Base-by-base conservation (phyloP, 1,140 invertebrate species). In the Drosophila ambigua region DNA sequence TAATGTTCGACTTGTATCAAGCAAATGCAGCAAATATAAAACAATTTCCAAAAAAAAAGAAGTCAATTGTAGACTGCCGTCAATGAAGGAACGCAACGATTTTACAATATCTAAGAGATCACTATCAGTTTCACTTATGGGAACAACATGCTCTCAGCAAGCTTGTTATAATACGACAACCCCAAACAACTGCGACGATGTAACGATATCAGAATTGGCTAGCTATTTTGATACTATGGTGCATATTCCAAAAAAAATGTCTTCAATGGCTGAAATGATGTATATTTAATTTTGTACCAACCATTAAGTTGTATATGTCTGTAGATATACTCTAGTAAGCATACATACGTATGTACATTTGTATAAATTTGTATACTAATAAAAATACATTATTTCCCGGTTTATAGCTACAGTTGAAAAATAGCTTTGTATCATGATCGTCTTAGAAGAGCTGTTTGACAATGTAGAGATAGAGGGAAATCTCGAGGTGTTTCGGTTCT, bases 181-280 rank as follows among this genome's bases (percentile, higher is more conserved):
- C 23, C n/a, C 68, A n/a, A 94, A 45, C 24, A 77, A 91, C 93
- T 89, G 93, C 93, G 92, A 93, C 91, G 95, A 96, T 92, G 95
- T 97, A 44, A 98, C 96, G 45, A 98, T 98, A 77, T 96, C 97
- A 87, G 97, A 98, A 93, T 93, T 98, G 75, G 97, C 97, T 53
- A 96, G 96, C 90, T 98, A 98, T 92, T 97, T 98, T 91, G 97
- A 98, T 92, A 96, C 97, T 76, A 95, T 97, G 91, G 96, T 98
- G 61, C 96, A 98, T 94, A 98, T 98, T 93, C 97, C 97, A 71
- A 97, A 97, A 92, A 98, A 98, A 92, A 98, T 98, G 97, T 98
- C 97, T 35, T 95, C 96, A 52, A 98, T 98, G 97, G 97, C 97
- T 57, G 97, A 98, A 93, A 98, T 98, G 97, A 98, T 98, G 97